phyloP scores from a whole-genome alignment of 2,888 invertebrate species.

The Stramonita haemastoma region DNA sequence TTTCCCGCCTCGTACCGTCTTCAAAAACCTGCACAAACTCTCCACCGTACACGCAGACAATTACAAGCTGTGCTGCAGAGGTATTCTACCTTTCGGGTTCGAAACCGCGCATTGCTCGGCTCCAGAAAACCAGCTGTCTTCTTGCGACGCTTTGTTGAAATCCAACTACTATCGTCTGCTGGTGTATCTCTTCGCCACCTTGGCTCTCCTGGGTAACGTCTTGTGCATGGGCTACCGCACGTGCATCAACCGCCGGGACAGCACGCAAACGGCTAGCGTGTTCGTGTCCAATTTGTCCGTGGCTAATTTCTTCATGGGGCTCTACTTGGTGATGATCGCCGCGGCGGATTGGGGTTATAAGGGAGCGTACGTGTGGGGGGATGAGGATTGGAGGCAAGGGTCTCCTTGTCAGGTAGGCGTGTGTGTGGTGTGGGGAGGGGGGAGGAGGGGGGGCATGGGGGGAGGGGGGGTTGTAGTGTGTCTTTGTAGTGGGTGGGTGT shows the following conservation, averaged over 20 bases:
- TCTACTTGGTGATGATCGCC: slow-evolving; percentile 58
- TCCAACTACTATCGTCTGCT: slow-evolving; percentile 28
- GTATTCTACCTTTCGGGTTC: slow-evolving; percentile 13
- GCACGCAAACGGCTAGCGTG: slow-evolving; percentile 31
- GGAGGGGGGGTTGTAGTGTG: not conserved
- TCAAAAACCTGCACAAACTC: not conserved
- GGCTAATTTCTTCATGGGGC: slow-evolving; percentile 57
- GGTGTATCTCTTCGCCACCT: slow-evolving; percentile 16
- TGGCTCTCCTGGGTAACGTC: slow-evolving; percentile 28
- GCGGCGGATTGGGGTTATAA: slow-evolving; percentile 57
- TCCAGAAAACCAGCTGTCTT: slow-evolving; percentile 36
- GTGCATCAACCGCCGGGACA: slow-evolving; percentile 1
- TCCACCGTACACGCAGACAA: slow-evolving; percentile 28
- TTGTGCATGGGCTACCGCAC: slow-evolving; percentile 40
- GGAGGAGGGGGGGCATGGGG: not conserved
- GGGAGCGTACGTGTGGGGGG: slow-evolving; percentile 57
- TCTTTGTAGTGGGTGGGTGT: not conserved
- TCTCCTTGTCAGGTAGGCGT: slow-evolving; percentile 49
- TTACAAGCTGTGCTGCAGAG: slow-evolving; percentile 36
- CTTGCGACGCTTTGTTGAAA: slow-evolving; percentile 34
- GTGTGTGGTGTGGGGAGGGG: not conserved
- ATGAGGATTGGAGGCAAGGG: slow-evolving; percentile 57
- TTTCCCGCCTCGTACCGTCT: not conserved
- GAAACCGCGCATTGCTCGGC: not conserved
- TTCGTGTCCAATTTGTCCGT: slow-evolving; percentile 46